These are phyloP conservation scores for Enteromius anoplus DNA, from an alignment of 2,797 vertebrate genomes.

Conservation along the genomic window DNA sequence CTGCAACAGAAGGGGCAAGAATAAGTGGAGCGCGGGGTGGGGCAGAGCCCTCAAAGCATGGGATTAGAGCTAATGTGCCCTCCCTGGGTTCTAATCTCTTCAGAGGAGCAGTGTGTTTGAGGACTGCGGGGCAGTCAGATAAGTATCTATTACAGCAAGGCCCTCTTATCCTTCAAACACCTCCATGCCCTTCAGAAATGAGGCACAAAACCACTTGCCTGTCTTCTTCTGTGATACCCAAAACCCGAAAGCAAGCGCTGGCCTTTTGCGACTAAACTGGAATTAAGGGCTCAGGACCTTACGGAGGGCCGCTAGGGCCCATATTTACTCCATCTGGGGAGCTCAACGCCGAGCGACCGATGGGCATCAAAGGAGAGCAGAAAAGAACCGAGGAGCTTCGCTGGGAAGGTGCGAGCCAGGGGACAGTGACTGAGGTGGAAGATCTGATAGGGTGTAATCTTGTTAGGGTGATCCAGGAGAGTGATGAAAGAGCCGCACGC, in stretches of 20 bases:
- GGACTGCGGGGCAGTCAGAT: constrained; percentile 83
- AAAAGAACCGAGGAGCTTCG: constrained; percentile 28
- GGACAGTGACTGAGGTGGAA: constrained; percentile 40
- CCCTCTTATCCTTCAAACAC: constrained; percentile 78
- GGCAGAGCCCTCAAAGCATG: constrained; percentile 81
- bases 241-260: constrained; percentile 79
- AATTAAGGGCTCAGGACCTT: constrained; percentile 80
- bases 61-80: constrained; percentile 90
- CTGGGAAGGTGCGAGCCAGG: constrained; percentile 35
- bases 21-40: constrained; percentile 74
- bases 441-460: constrained; percentile 67
- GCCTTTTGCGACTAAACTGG: constrained; percentile 81
- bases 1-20: constrained; percentile 76
- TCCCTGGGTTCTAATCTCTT: constrained; percentile 87
- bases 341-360: constrained; percentile 75
- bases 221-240: constrained; percentile 78
- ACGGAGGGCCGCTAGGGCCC: constrained; percentile 74
- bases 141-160: constrained; percentile 89
- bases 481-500: constrained; percentile 43
- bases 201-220: constrained; percentile 81
- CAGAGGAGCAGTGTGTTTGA: constrained; percentile 85
- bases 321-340: constrained; percentile 85
- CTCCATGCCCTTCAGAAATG: constrained; percentile 69
- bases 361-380: constrained; percentile 74
- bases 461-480: constrained; percentile 58